A percentile compares a stretch with the other conserved stretches of the same genome.
phyloP scores from a whole-genome alignment of 2,888 invertebrate genomes.

The Trachelus iudaicus region DNA sequence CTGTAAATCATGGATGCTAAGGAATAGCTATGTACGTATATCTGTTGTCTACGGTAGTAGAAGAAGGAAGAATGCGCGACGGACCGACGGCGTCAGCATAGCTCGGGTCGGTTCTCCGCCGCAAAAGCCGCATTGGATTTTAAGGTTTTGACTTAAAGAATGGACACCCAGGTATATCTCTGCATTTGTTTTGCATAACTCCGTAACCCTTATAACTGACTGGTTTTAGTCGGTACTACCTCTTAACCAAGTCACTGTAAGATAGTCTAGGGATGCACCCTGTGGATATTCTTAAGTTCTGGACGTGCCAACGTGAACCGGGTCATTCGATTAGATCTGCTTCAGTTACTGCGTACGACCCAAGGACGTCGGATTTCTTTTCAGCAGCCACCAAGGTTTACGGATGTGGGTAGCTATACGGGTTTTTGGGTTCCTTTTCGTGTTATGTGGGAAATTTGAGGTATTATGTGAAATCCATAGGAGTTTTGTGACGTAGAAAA shows the following conservation, averaged over 20 bases:
- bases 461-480: background rate
- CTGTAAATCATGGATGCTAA: slow-evolving; percentile 53
- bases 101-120: background rate
- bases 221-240: background rate
- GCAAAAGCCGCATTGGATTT: slow-evolving; percentile 17
- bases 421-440: background rate
- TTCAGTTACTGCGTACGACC: slow-evolving; percentile 51
- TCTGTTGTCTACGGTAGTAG: background rate
- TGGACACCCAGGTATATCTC: slow-evolving; percentile 45
- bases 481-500: background rate
- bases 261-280: slow-evolving; percentile 8
- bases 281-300: slow-evolving; percentile 4
- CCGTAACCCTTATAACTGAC: slow-evolving; percentile 39
- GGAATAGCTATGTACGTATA: background rate
- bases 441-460: background rate
- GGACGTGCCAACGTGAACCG: slow-evolving; percentile 29
- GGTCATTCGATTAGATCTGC: slow-evolving; percentile 57
- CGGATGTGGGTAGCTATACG: slow-evolving; percentile 23
- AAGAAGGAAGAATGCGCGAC: background rate
- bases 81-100: slow-evolving; percentile 13
- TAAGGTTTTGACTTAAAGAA: slow-evolving; percentile 26
- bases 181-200: slow-evolving; percentile 56
- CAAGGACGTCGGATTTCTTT: slow-evolving; percentile 26
- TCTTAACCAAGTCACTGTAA: slow-evolving; percentile 1
- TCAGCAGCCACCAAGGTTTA: slow-evolving; percentile 25